Conservation (phyloP, 2,113 vertebrate genomes). For the Salvator merianae region DNA sequence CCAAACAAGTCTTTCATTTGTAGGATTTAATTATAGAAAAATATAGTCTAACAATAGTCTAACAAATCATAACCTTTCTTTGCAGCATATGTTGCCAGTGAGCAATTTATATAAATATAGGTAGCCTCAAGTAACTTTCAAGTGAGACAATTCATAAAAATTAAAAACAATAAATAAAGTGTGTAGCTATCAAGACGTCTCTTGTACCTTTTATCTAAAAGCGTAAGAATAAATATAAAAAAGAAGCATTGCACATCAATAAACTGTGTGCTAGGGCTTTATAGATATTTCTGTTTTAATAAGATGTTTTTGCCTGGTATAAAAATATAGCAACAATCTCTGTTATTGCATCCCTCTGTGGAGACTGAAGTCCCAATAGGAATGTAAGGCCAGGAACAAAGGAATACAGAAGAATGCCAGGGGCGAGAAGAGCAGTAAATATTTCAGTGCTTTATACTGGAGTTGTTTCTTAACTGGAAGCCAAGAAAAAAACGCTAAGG, state of each 20-base stretch:
- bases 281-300: neutral
- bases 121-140: constrained; percentile 2
- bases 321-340: fast-evolving
- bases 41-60: too few species aligned
- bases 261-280: neutral
- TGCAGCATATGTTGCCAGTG: neutral
- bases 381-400: neutral
- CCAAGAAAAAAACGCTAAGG: too few species aligned
- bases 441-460: neutral
- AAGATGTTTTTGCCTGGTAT: neutral
- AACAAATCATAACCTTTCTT: neutral
- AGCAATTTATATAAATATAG: neutral
- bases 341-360: neutral
- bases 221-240: constrained; percentile 13
- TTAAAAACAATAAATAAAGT: constrained; percentile 30
- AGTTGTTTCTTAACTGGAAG: neutral
- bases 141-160: constrained; percentile 10
- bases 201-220: constrained; percentile 1
- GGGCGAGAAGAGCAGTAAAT: neutral
- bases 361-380: neutral
- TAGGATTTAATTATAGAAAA: neutral
- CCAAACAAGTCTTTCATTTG: neutral
- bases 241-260: neutral
- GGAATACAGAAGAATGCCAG: neutral
- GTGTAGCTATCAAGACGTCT: neutral